Conservation (phyloP, 2,113 vertebrate species). For the Vombatus ursinus region DNA sequence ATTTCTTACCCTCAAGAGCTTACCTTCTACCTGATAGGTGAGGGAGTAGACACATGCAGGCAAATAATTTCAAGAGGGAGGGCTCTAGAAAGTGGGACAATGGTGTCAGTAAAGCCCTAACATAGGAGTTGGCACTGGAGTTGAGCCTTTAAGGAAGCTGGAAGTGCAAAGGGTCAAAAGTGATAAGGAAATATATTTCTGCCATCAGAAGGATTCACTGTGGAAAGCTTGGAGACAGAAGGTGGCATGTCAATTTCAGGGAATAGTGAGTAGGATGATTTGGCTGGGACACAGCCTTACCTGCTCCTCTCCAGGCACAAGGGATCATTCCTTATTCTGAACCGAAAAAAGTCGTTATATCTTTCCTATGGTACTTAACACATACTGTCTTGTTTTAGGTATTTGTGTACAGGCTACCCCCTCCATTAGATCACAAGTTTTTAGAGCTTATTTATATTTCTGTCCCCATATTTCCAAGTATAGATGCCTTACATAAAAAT, state of each 20-base stretch:
- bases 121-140: no score
- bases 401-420: background rate
- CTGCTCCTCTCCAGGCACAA: background rate
- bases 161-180: background rate
- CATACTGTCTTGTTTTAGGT: rapidly evolving
- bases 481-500: background rate
- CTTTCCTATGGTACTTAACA: background rate
- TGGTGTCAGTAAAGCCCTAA: background rate
- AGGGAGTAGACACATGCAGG: background rate
- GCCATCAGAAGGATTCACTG: background rate
- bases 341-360: rapidly evolving
- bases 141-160: background rate
- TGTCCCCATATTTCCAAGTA: background rate
- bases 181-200: background rate
- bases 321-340: background rate
- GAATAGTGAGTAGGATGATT: background rate
- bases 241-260: background rate
- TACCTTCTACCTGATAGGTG: background rate
- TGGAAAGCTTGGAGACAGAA: background rate
- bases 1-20: background rate
- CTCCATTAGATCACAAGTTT: background rate
- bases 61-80: background rate
- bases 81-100: background rate
- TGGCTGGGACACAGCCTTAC: background rate
- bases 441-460: background rate